Base-by-base conservation (phyloP, 2,888 invertebrate genomes). In the Drosophila diplacantha region DNA sequence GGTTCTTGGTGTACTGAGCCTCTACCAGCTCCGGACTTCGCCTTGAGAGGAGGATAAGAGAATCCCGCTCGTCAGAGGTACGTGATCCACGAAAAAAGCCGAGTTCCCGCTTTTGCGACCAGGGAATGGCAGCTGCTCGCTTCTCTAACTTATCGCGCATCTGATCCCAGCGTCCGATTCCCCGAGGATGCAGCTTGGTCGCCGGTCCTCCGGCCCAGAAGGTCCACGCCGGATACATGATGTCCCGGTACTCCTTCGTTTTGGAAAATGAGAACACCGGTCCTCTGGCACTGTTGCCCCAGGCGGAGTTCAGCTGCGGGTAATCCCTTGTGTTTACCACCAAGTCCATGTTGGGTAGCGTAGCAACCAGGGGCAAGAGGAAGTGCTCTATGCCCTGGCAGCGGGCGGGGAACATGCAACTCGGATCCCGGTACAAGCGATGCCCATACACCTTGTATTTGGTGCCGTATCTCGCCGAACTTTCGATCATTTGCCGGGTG, bases 161-260 rank as follows among this genome's bases (percentile, higher is more conserved):
- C 73, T 92, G 87, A 87, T 98, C 97, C 98, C 98, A 99, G 39
- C 97, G 90, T 0, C 98, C 98, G 69, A 98, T 92, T 20, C 98
- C 98, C 54, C 92, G 93, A 0, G 98, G 98, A 89, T 98, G 97
- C 11, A 97, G 89, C 35, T 94, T 92, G 75, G 98, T 98, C 1
- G 98, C 98, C 14, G 99, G 99, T 0, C 99, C 99, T 26, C 98
- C 98, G 89, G 96, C 96, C 97, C 98, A 97, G 88, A 99, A 99
- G 38, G 96, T 93, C 98, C 98, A 99, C 0, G 98, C 95, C 1
- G 98, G 98, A 87, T 95, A 96, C 93, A 95, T 95, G 66, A 99
- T 96, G 85, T 99, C 99, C 87, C 91, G 91, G 88, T 96, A 95
- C 34, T 95, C 93, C 39, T 87, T 84, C 0, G 94, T 90, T 73